Conservation (phyloP, 2,888 invertebrate species). For the Hypsopygia costalis region DNA sequence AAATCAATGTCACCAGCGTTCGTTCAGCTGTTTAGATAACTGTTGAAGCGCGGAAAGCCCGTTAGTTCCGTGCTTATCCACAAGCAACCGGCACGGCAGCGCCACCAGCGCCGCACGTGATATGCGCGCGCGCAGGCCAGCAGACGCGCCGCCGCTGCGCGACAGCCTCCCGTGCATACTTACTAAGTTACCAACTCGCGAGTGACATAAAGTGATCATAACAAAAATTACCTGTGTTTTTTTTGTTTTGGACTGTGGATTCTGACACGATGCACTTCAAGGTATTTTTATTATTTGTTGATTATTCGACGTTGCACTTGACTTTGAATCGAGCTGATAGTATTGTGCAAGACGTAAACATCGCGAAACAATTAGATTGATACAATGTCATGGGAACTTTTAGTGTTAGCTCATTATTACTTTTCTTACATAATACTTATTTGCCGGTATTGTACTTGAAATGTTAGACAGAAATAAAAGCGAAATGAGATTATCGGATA, state of each 20-base stretch:
- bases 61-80: constrained; percentile 56
- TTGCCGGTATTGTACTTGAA: background rate
- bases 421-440: constrained; percentile 14
- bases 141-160: constrained; percentile 67
- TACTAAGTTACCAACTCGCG: constrained; percentile 53
- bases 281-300: constrained; percentile 32
- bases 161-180: constrained; percentile 70
- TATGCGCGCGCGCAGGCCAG: constrained; percentile 58
- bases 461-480: background rate
- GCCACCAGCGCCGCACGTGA: constrained; percentile 67
- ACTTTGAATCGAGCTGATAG: constrained; percentile 43
- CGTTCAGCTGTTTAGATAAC: constrained; percentile 38
- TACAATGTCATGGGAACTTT: constrained; percentile 29
- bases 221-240: constrained; percentile 22
- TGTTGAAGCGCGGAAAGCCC: constrained; percentile 58
- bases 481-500: background rate
- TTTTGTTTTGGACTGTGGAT: constrained; percentile 27
- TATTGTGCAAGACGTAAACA: constrained; percentile 16
- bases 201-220: constrained; percentile 41
- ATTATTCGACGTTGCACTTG: constrained; percentile 30
- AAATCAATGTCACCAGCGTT: constrained; percentile 23
- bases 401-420: constrained; percentile 34
- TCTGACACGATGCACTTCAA: constrained; percentile 42
- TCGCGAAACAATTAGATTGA: constrained; percentile 32
- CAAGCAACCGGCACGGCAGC: constrained; percentile 49